Base-by-base conservation (phyloP, 2,888 invertebrate genomes). In the Magallana nippona region DNA sequence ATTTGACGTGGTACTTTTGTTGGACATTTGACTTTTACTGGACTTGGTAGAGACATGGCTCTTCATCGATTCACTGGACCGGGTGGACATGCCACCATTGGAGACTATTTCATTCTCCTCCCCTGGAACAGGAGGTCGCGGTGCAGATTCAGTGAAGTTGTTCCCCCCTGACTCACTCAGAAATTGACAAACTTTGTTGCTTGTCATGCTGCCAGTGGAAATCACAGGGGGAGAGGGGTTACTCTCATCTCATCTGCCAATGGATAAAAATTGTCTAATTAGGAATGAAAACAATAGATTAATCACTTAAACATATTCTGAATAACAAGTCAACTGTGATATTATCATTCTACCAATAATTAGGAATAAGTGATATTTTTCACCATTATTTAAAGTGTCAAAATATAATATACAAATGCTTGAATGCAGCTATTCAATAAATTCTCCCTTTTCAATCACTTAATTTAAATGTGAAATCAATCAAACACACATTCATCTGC, bases 31-130 rank as follows among this genome's bases (percentile, higher is more conserved):
- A 55, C 83, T 83, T 56, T 86, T 87, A 32, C 22, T 71, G 71
- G 71, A 71, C 78, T 89, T 89, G 81, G 81, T 89, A n/a, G 92
- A 92, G 62, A 89, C 85, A 85, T 91, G 92, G 84, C 93, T 93
- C 87, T 92, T 92, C 87, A 92, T 92, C 2, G 93, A 93, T 85
- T 91, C 92, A 84, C 92, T 91, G 86, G 92, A 93, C 78, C 90
- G 87, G 27, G 93, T 93, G 55, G 93, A 93, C 87, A 91, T 91
- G 15, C 93, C 93, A 55, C 93, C 93, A 90, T 92, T 93, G 27
- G 92, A 92, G 82, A 91, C 91, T 19, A 91, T 90, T 84, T 93
- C 94, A 91, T 93, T 94, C 87, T 94, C 94, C 86, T 94, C 93
- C 55, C 94, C 94, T 22, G 93, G 93, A 11, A 93, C 93, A 44